Base-by-base conservation (phyloP, 2,113 vertebrate species). In the Pseudolaguvia tuberculata region DNA sequence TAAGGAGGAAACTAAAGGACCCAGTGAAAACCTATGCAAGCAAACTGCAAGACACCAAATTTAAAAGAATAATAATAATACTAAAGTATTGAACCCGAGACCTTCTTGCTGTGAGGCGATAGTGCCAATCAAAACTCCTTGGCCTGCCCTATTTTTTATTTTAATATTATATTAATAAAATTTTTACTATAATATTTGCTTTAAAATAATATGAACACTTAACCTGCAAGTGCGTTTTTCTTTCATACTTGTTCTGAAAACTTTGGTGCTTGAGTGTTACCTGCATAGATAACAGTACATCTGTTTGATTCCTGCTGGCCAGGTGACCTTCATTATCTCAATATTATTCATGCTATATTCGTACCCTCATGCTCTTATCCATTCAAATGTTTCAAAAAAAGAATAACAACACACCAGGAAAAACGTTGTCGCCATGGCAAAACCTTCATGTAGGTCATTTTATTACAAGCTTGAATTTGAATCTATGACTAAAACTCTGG, bases 391-490 rank as follows among this genome's bases (percentile, higher is more conserved):
- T 79, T 78, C 12, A 42, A 42, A 62, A 52, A 42, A 58, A 65
- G 6, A 27, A 69, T 5, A 14, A 68, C 57, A 50, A 39, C 25
- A 39, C n/a, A 7, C 20, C 12, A 14, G 29, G 48, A 77, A 71
- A 63, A 86, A 42, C 31, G 79, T 78, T 86, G 88, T 88, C 83
- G 82, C 83, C 86, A 82, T 88, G 85, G 83, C 85, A 88, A 84
- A 78, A 80, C 77, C 79, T 86, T 88, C 81, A 86, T 91, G 86
- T 91, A 88, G 91, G 90, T 91, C 89, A 88, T 89, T 93, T 91
- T 92, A 89, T 91, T 92, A 90, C 89, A 81, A 86, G 84, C 86
- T 84, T 79, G 83, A 90, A 90, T 87, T 87, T 84, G 20, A 91
- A 87, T 86, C 87, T 88, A 86, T 88, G 85, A 86, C 88, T 85